Conservation (phyloP, 2,113 vertebrate genomes). For the Saccopteryx bilineata region DNA sequence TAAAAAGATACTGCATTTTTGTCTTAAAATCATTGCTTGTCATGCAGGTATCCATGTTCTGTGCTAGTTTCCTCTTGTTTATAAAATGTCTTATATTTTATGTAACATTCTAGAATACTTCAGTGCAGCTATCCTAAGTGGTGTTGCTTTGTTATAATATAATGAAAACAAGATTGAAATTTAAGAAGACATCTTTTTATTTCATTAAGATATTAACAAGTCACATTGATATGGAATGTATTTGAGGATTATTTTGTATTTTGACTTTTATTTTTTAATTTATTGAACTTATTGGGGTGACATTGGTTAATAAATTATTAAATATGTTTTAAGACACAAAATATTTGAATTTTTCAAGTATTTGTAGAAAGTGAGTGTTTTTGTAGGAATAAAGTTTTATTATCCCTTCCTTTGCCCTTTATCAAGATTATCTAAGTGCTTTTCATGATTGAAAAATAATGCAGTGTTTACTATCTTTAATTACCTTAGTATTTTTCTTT, state of each 20-base stretch:
- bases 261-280: background rate
- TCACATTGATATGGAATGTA: background rate
- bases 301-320: background rate
- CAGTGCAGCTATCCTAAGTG: background rate
- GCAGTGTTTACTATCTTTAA: background rate
- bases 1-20: constrained; percentile 30
- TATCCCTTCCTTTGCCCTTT: constrained; percentile 39
- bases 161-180: constrained; percentile 33
- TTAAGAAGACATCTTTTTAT: constrained; percentile 55
- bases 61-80: background rate
- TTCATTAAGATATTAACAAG: background rate
- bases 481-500: background rate
- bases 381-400: constrained; percentile 33
- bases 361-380: constrained; percentile 35
- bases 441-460: constrained; percentile 46
- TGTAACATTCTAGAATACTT: constrained; percentile 30
- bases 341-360: background rate
- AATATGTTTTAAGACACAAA: background rate
- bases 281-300: background rate
- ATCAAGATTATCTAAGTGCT: background rate
- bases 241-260: constrained; percentile 33
- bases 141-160: constrained; percentile 16
- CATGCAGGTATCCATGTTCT: background rate
- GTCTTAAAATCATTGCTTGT: constrained; percentile 12
- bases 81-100: constrained; percentile 35